Conservation (phyloP, 2,888 invertebrate species). For the Pimpla rufipes region DNA sequence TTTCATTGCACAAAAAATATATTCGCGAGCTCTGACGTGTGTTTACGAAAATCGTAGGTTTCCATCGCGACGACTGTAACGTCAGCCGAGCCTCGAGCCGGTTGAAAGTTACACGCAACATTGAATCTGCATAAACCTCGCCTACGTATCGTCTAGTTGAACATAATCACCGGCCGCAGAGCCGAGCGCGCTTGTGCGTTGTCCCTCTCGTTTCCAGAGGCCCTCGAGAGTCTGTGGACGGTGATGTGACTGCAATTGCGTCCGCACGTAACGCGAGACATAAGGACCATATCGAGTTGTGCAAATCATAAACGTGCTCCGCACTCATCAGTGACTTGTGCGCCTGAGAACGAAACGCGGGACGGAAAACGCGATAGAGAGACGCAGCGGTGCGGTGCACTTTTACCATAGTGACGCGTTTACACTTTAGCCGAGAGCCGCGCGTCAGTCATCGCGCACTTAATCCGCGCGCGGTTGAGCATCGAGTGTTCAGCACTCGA, state of each 20-base stretch:
- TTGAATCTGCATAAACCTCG: conserved; percentile 62
- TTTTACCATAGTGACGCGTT: conserved; percentile 13
- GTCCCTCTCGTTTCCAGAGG: conserved; percentile 34
- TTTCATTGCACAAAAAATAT: neutral
- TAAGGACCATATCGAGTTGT: conserved; percentile 42
- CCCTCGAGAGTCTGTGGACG: conserved; percentile 30
- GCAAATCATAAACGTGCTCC: conserved; percentile 54
- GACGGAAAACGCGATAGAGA: neutral
- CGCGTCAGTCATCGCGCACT: conserved; percentile 33
- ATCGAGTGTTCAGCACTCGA: neutral
- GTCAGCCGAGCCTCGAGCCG: conserved; percentile 23
- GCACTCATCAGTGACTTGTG: conserved; percentile 39
- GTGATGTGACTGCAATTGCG: conserved; percentile 53
- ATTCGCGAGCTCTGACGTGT: neutral
- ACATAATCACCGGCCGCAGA: conserved; percentile 60
- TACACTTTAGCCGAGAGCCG: conserved; percentile 19
- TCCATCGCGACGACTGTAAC: conserved; percentile 35
- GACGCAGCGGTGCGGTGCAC: neutral
- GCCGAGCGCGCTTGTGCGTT: conserved; percentile 25
- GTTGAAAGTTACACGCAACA: conserved; percentile 40
- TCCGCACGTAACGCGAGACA: conserved; percentile 32
- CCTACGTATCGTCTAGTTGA: conserved; percentile 64
- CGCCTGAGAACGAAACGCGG: conserved; percentile 4
- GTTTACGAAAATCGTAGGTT: neutral
- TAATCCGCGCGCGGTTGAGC: conserved; percentile 21